Percentiles rank a stretch among this genome's conserved stretches.
Conservation (phyloP, 2,888 invertebrate genomes). For the Nasonia oneida region DNA sequence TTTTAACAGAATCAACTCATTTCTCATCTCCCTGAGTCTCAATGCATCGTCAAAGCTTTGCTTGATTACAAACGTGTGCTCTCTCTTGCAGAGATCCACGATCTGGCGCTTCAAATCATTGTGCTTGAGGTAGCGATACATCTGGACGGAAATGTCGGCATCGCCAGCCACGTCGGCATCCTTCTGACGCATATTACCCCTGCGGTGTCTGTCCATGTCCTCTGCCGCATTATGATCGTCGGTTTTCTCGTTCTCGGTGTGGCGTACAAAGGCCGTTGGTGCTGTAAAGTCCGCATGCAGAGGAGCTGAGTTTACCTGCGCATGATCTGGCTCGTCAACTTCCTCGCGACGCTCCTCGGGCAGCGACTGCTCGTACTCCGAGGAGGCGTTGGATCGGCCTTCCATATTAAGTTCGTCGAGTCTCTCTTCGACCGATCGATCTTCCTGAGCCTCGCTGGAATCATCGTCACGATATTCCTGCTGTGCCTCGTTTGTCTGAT, state of each 20-base stretch:
- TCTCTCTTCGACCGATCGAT: neutral
- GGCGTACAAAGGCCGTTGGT: neutral
- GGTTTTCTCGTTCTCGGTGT: neutral
- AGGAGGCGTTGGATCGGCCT: neutral
- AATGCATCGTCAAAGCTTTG: slow-evolving; percentile 75
- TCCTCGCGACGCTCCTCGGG: neutral
- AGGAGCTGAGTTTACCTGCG: neutral
- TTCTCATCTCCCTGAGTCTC: slow-evolving; percentile 74
- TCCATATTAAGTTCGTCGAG: neutral
- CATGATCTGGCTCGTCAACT: neutral
- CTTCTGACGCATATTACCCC: slow-evolving; percentile 10
- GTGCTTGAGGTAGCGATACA: slow-evolving; percentile 72
- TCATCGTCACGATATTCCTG: neutral
- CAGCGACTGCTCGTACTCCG: neutral
- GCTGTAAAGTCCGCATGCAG: neutral
- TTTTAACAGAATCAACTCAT: slow-evolving; percentile 71
- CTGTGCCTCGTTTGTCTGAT: neutral
- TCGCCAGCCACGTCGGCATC: neutral
- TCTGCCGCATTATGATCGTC: neutral
- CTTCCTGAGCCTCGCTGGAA: neutral
- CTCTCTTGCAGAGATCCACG: slow-evolving; percentile 70
- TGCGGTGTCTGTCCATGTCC: slow-evolving; percentile 23
- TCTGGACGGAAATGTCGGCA: slow-evolving; percentile 63
- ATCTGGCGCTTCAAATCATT: slow-evolving; percentile 72
- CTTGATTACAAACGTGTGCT: slow-evolving; percentile 70